These are phyloP conservation scores for Adelphocoris suturalis DNA, from an alignment of 2,888 invertebrate genomes.

Conservation along the genomic window DNA sequence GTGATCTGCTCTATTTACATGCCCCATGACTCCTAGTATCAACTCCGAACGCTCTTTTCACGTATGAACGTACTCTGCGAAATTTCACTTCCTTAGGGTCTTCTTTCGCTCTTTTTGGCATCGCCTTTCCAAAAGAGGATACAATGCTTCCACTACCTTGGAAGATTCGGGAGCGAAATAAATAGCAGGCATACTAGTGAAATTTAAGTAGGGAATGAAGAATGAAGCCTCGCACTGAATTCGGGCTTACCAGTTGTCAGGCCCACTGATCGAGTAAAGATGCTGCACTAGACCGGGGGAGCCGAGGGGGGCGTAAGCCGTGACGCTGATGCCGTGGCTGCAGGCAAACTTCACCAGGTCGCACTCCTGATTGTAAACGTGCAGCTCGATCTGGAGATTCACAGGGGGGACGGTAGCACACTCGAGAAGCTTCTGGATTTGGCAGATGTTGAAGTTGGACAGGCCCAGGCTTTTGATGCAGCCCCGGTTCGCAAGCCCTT, in stretches of 20 bases:
- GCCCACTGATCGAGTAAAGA: conserved; percentile 41
- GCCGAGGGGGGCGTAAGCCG: conserved; percentile 90
- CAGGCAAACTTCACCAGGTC: conserved; percentile 80
- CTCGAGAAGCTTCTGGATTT: conserved; percentile 84
- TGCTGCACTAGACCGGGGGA: conserved; percentile 80
- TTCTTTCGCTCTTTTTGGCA: too few relatives aligned
- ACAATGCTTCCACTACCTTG: too few relatives aligned
- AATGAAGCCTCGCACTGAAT: too few relatives aligned
- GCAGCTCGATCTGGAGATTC: conserved; percentile 81
- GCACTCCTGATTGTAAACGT: conserved; percentile 79
- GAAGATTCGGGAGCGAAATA: too few relatives aligned
- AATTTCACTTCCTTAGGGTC: too few relatives aligned
- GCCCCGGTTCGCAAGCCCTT: conserved; percentile 85
- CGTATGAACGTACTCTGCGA: too few relatives aligned
- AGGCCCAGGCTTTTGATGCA: conserved; percentile 89
- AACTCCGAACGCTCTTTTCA: too few relatives aligned
- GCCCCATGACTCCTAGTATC: too few relatives aligned
- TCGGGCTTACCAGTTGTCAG: conserved; percentile 38
- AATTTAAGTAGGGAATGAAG: too few relatives aligned
- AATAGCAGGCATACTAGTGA: too few relatives aligned
- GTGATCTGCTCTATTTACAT: too few relatives aligned
- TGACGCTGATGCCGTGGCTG: conserved; percentile 83
- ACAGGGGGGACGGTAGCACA: conserved; percentile 83
- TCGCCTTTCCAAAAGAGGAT: too few relatives aligned
- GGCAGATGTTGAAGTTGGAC: conserved; percentile 89